Conservation (phyloP, 2,113 vertebrate genomes). For the Dipodomys spectabilis region DNA sequence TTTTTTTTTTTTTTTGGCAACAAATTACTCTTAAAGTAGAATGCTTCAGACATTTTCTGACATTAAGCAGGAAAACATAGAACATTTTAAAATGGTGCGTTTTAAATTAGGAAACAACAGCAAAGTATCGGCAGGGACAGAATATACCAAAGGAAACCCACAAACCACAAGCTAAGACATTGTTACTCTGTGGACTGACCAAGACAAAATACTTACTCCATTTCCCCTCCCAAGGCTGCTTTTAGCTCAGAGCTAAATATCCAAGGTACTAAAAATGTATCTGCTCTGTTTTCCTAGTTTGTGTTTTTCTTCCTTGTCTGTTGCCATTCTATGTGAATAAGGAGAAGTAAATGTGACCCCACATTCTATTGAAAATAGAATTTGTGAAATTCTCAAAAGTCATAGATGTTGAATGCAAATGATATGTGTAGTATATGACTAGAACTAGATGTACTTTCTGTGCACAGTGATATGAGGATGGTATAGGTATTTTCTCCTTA, state of each 20-base stretch:
- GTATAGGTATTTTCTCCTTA: background rate
- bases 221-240: conserved; percentile 38
- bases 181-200: conserved; percentile 72
- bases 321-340: conserved; percentile 48
- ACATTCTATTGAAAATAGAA: background rate
- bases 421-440: background rate
- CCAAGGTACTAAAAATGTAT: conserved; percentile 41
- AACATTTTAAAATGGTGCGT: conserved; percentile 69
- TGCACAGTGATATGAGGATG: background rate
- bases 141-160: conserved; percentile 79
- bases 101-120: conserved; percentile 80
- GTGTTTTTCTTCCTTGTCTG: conserved; percentile 66
- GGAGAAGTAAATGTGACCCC: background rate
- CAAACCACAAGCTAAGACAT: conserved; percentile 77
- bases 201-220: conserved; percentile 59
- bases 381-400: background rate
- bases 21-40: conserved; percentile 54
- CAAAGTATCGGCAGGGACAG: conserved; percentile 77
- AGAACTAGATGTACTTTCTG: background rate
- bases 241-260: conserved; percentile 55
- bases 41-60: conserved; percentile 53
- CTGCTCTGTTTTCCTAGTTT: conserved; percentile 43
- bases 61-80: conserved; percentile 61
- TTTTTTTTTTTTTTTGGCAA: conserved; percentile 42
- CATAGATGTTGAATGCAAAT: background rate